Base-by-base conservation (phyloP, 2,888 invertebrate species). In the Xestia sexstrigata region DNA sequence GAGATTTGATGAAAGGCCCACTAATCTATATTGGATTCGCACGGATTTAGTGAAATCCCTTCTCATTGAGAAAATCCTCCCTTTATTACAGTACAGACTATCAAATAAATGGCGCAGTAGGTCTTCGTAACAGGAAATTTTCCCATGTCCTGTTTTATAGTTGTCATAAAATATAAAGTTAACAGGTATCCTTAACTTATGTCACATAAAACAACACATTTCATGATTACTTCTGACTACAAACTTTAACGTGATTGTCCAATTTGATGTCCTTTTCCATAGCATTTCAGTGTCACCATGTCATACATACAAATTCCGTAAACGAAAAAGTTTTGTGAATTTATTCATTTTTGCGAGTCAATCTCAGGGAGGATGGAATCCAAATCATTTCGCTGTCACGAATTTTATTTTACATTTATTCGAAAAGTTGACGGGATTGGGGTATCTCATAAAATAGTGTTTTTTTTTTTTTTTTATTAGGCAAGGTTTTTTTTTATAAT, bases 1-100 rank as follows among this genome's bases (percentile, higher is more conserved):
- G 47, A 79, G 85, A 81, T 88, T 87, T 85, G 85, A 83, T 85
- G 83, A 75, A 83, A 85, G 71, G 60, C 67, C 65, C 73, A 60
- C 83, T 88, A 88, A 88, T 88, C 88, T 82, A 85, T 88, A 85
- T 88, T 84, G 82, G 88, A 84, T 87, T 85, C 70, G 70, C 81
- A 71, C 49, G 86, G 87, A 87, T 85, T 85, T 82, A 69, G 58
- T 65, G 13, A 81, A 81, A 84, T 78, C 76, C 81, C 79, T 63
- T 77, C 73, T 76, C 77, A 78, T 81, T 81, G 77, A 78, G 78
- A 67, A 81, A 87, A 85, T 83, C 45, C 70, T 69, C 11, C 68
- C 23, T 80, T 81, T 83, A 80, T 87, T 87, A 78, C 81, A 74
- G 76, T 68, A 79, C 72, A 79, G 76, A 76, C 78, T 71, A 75